These are phyloP conservation scores for Stichopus chloronotus DNA, from an alignment of 35 echinoderm and acorn worm genomes.

Conservation along the genomic window DNA sequence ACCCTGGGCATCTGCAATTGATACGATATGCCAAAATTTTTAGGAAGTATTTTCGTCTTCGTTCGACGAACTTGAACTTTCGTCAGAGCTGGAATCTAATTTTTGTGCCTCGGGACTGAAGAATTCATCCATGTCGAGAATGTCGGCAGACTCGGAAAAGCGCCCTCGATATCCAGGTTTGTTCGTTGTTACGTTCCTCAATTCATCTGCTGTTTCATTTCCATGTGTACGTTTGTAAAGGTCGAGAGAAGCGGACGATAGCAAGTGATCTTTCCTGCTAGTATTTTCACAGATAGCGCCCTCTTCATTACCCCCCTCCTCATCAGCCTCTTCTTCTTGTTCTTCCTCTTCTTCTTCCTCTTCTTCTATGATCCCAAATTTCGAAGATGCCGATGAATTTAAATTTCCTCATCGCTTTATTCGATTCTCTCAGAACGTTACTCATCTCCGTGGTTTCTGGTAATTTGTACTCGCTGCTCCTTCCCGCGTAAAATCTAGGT, in stretches of 20 bases:
- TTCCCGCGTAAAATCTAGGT: constrained; percentile 89
- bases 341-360: constrained; percentile 23
- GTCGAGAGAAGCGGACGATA: background rate
- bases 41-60: background rate
- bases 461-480: constrained; percentile 63
- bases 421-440: constrained; percentile 18
- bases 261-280: background rate
- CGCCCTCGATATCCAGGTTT: background rate
- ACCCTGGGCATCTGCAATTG: too few relatives aligned
- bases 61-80: background rate
- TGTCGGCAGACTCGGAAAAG: background rate
- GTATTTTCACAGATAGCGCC: too few relatives aligned
- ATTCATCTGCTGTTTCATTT: background rate
- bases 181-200: background rate
- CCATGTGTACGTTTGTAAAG: constrained; percentile 1
- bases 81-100: constrained; percentile 27
- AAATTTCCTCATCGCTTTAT: constrained; percentile 7
- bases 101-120: constrained; percentile 33
- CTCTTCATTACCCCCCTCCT: background rate
- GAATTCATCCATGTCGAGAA: constrained; percentile 45
- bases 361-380: constrained; percentile 42
- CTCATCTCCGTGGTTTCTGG: constrained; percentile 47
- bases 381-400: background rate
- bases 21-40: too few relatives aligned
- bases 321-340: constrained; percentile 12